Evolutionary conservation across 2,888 invertebrate species (phyloP).

Genomic region (Allophyes oxyacanthae): DNA sequence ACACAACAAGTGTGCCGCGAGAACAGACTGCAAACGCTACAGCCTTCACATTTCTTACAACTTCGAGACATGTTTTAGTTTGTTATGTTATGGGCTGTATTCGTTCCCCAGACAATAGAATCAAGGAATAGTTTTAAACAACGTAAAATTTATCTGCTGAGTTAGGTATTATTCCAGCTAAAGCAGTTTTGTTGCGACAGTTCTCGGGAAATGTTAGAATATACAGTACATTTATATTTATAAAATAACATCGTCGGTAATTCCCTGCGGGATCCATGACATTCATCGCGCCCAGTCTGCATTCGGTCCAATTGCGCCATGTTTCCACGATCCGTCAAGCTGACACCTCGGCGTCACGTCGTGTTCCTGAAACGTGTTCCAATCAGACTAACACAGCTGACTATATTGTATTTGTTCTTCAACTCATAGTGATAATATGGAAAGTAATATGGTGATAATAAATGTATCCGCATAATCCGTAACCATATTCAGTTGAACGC

Average conservation of each 20-base stretch:
- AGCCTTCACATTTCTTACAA: conserved; percentile 1
- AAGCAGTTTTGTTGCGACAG: conserved; percentile 1
- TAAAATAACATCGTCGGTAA: conserved; percentile 13
- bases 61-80: conserved; percentile 7
- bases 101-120: conserved; percentile 19
- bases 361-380: conserved; percentile 36
- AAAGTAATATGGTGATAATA: too few species aligned
- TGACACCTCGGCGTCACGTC: conserved; percentile 39
- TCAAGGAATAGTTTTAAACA: conserved; percentile 25
- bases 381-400: conserved; percentile 44
- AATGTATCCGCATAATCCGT: too few species aligned
- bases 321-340: conserved; percentile 48
- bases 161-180: conserved; percentile 11
- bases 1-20: conserved; percentile 36
- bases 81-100: conserved; percentile 1
- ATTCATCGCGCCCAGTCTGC: conserved; percentile 9
- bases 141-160: conserved; percentile 5
- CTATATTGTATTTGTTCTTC: conserved; percentile 9
- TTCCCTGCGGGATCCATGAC: conserved; percentile 24
- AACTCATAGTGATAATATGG: too few species aligned
- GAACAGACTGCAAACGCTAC: conserved; percentile 5
- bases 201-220: conserved; percentile 9
- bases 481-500: conserved; percentile 16
- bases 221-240: conserved; percentile 20
- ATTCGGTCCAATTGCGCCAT: conserved; percentile 39